phyloP scores from a whole-genome alignment of 2,888 invertebrate genomes.

The Lithodes maja region DNA sequence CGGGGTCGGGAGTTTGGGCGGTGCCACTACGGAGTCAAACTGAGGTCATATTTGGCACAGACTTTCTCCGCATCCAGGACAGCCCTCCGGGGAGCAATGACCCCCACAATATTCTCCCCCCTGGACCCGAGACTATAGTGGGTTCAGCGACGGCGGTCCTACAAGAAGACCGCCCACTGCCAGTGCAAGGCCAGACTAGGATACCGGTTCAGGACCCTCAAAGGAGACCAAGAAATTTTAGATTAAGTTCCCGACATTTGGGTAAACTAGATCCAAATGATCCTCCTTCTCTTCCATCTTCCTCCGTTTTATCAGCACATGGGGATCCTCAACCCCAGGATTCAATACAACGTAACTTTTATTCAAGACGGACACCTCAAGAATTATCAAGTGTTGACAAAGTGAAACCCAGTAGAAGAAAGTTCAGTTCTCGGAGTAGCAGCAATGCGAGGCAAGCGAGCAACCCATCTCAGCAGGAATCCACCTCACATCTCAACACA shows the following conservation, averaged over 20 bases:
- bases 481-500: neutral
- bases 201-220: neutral
- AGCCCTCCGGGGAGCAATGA: neutral
- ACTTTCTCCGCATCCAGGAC: constrained; percentile 52
- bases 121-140: neutral
- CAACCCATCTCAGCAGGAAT: neutral
- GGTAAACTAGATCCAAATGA: constrained; percentile 13
- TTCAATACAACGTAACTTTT: neutral
- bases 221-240: neutral
- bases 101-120: neutral
- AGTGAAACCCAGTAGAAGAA: neutral
- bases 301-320: neutral
- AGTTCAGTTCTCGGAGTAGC: neutral
- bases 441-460: neutral
- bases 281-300: neutral
- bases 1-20: constrained; percentile 21
- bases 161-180: neutral
- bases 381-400: neutral
- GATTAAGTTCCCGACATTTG: constrained; percentile 16
- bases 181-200: neutral
- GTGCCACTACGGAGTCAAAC: constrained; percentile 42
- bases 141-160: neutral
- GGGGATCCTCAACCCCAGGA: neutral
- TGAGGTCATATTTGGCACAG: constrained; percentile 52
- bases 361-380: constrained; percentile 13